A percentile compares a stretch with the other conserved stretches of the same genome.
Conservation (phyloP, 1,140 invertebrate genomes). For the Heliothis virescens region DNA sequence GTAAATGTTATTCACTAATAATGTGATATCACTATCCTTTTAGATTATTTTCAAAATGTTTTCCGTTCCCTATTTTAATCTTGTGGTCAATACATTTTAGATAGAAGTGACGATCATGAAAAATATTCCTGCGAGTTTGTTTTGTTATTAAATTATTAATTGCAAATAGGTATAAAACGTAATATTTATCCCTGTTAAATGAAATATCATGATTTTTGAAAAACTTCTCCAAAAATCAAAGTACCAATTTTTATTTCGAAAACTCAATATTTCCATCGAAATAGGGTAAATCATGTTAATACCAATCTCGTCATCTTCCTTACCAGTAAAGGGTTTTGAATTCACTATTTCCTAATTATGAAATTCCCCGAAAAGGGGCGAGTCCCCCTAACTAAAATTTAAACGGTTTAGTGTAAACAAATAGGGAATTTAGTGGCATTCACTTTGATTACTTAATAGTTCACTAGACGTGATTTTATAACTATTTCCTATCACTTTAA, state of each 20-base stretch:
- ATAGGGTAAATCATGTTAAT: constrained; percentile 59
- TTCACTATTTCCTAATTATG: constrained; percentile 82
- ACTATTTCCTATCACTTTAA: not conserved
- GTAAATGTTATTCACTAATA: not conserved
- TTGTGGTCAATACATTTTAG: constrained; percentile 46
- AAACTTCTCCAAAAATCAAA: too few relatives aligned
- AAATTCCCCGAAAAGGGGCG: constrained; percentile 52
- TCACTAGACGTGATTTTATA: constrained; percentile 7
- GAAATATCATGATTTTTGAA: too few relatives aligned
- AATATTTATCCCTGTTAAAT: constrained; percentile 15
- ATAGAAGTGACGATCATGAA: not conserved
- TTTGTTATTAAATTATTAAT: not conserved
- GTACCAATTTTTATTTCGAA: too few relatives aligned
- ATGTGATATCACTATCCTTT: constrained; percentile 17
- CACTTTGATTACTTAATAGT: constrained; percentile 28
- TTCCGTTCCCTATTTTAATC: constrained; percentile 26
- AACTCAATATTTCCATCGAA: constrained; percentile 8
- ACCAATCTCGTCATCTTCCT: constrained; percentile 59
- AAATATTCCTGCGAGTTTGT: not conserved
- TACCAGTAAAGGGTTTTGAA: constrained; percentile 71
- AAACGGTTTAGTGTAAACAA: constrained; percentile 48
- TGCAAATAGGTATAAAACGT: not conserved
- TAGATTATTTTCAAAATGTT: constrained; percentile 14
- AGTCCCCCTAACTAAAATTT: constrained; percentile 46
- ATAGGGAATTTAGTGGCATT: constrained; percentile 26